A percentile compares a stretch with the other conserved stretches of the same genome.
Conservation (phyloP, 2,113 vertebrate species). For the Butastur rufipennis region DNA sequence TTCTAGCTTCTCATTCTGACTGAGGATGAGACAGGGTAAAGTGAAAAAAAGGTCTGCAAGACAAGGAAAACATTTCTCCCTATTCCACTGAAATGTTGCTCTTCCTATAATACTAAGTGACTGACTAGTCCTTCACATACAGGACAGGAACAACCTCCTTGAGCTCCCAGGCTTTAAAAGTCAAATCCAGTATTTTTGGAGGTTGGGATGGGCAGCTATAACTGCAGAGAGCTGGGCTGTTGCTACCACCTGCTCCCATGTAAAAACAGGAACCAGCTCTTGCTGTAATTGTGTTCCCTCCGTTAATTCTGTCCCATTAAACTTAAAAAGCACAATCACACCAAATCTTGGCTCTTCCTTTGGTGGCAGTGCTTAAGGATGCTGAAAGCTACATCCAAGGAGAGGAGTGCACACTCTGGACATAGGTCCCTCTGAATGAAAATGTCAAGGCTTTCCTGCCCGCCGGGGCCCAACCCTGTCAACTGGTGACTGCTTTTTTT, state of each 20-base stretch:
- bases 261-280: background rate
- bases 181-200: background rate
- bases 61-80: background rate
- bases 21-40: background rate
- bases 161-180: background rate
- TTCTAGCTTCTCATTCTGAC: background rate
- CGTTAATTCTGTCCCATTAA: background rate
- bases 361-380: background rate
- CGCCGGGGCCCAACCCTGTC: background rate
- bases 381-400: background rate
- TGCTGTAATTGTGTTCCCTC: background rate
- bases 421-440: background rate
- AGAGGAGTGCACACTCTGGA: background rate
- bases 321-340: background rate
- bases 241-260: background rate
- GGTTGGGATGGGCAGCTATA: background rate
- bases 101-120: background rate
- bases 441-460: background rate
- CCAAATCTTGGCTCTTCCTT: background rate
- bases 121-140: background rate
- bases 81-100: background rate
- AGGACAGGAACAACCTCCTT: background rate
- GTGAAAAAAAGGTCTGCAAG: background rate
- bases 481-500: background rate
- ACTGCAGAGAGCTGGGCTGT: background rate